These are phyloP conservation scores for Epinephelus coioides DNA, from an alignment of 2,797 vertebrate genomes.

Conservation along the genomic window DNA sequence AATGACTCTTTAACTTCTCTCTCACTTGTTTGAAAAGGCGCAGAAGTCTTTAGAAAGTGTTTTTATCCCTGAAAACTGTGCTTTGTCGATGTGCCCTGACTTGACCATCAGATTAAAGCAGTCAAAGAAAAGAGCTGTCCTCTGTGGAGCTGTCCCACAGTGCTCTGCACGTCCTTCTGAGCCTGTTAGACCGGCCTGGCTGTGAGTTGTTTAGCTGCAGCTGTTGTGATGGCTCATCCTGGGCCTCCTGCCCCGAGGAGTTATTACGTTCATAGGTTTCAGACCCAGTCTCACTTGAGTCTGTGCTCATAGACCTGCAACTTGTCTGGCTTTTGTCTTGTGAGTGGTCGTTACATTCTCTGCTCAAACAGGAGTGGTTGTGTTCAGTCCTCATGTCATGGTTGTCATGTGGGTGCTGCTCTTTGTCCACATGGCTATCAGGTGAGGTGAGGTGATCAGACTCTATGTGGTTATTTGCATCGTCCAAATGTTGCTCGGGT, in stretches of 20 bases:
- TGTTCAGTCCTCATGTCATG: constrained; percentile 26
- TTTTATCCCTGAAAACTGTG: not conserved
- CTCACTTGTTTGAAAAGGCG: constrained; percentile 29
- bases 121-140: constrained; percentile 74
- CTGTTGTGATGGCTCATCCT: constrained; percentile 34
- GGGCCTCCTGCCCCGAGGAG: constrained; percentile 16
- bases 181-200: constrained; percentile 11
- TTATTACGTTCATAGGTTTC: constrained; percentile 33
- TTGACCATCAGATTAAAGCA: not conserved
- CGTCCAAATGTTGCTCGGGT: constrained; percentile 9
- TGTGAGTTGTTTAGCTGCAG: constrained; percentile 26
- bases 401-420: constrained; percentile 3
- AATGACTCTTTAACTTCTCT: not conserved
- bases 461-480: constrained; percentile 27
- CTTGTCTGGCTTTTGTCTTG: constrained; percentile 29
- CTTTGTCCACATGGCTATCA: constrained; percentile 16
- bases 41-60: constrained; percentile 1
- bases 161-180: constrained; percentile 54
- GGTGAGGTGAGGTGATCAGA: not conserved
- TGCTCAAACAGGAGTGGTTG: not conserved
- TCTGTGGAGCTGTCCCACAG: constrained; percentile 73
- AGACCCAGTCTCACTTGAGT: constrained; percentile 15
- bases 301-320: constrained; percentile 26
- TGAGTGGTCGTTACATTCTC: constrained; percentile 6
- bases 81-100: not conserved